A percentile compares a stretch with the other conserved stretches of the same genome.
These are phyloP conservation scores for Melieria picta DNA, from an alignment of 2,888 invertebrate genomes.

Conservation along the genomic window DNA sequence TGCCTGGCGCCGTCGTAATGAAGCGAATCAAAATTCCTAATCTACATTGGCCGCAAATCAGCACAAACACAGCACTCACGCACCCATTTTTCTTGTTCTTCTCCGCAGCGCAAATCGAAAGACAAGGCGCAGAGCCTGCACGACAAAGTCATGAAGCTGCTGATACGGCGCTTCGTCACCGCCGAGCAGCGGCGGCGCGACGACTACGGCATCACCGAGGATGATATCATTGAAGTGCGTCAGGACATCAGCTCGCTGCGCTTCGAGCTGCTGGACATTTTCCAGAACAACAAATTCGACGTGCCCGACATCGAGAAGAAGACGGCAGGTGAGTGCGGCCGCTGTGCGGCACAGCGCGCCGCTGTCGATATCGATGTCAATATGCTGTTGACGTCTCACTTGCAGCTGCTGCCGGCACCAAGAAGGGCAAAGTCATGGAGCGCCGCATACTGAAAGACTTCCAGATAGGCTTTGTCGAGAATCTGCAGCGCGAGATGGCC, in stretches of 20 bases:
- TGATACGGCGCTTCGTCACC: conserved; percentile 91
- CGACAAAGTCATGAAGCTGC: conserved; percentile 85
- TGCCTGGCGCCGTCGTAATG: conserved; percentile 27
- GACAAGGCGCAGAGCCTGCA: conserved; percentile 78
- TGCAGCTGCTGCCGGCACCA: conserved; percentile 76
- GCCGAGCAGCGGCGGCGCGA: conserved; percentile 89
- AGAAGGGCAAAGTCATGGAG: conserved; percentile 83
- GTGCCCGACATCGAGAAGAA: conserved; percentile 80
- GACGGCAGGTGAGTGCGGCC: conserved; percentile 57
- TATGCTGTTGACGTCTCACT: background rate
- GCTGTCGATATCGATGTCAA: background rate
- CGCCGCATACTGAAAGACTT: conserved; percentile 87
- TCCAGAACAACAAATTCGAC: conserved; percentile 87
- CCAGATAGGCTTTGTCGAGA: conserved; percentile 89
- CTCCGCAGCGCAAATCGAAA: conserved; percentile 74
- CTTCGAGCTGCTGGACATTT: conserved; percentile 92
- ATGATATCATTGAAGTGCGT: conserved; percentile 97
- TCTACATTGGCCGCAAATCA: conserved; percentile 14
- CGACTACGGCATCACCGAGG: conserved; percentile 92
- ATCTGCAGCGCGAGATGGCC: conserved; percentile 78
- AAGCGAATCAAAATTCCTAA: conserved; percentile 6
- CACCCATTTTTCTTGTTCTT: conserved; percentile 14
- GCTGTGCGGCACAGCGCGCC: background rate
- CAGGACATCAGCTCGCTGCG: conserved; percentile 96
- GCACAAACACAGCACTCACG: conserved; percentile 24